phyloP scores from a whole-genome alignment of 2,113 vertebrate species.

The Nestor notabilis region DNA sequence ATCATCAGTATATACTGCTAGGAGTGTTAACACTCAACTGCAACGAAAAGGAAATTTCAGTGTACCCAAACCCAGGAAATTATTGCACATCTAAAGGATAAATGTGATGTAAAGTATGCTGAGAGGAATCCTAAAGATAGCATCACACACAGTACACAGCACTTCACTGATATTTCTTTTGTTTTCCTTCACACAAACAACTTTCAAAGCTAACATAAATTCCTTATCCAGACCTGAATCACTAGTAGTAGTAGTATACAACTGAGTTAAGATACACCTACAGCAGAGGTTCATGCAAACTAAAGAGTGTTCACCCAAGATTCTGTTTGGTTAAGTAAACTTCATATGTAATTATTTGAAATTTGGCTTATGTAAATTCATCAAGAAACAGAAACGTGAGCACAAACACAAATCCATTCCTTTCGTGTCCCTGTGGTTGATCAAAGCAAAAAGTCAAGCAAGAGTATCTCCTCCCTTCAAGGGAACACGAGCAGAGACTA shows the following conservation, averaged over 20 bases:
- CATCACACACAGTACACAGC: neutral
- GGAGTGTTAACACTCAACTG: neutral
- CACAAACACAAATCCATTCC: neutral
- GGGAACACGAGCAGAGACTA: neutral
- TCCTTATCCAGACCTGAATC: neutral
- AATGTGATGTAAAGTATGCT: neutral
- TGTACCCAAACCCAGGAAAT: neutral
- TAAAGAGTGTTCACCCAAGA: neutral
- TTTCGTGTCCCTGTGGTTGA: neutral
- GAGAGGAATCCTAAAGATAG: neutral
- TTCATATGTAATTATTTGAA: neutral
- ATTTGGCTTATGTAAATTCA: neutral
- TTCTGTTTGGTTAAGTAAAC: neutral
- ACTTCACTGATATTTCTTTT: neutral
- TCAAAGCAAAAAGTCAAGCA: neutral
- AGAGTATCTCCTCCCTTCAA: neutral
- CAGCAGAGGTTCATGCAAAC: neutral
- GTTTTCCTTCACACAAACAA: neutral
- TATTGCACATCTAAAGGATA: neutral
- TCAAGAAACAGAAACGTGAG: neutral
- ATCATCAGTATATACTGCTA: neutral
- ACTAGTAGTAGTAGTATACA: neutral
- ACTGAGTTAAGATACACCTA: neutral
- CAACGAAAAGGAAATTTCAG: neutral
- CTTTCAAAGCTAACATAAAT: neutral